Conservation (phyloP, 2,888 invertebrate genomes). For the Megamerina dolium region DNA sequence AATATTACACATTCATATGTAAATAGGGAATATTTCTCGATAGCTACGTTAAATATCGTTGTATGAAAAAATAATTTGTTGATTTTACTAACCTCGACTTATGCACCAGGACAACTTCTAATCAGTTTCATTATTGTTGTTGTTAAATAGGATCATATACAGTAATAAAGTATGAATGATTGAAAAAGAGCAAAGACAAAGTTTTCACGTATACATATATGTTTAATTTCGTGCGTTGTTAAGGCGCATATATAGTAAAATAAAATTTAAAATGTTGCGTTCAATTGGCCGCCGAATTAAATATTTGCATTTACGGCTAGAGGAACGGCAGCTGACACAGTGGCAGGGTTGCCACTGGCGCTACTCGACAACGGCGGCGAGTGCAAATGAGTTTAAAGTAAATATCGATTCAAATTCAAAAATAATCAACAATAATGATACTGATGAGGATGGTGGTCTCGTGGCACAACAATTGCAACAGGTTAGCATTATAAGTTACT, state of each 20-base stretch:
- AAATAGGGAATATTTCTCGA: too few relatives aligned
- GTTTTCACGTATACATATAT: not conserved
- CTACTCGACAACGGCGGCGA: slow-evolving; percentile 5
- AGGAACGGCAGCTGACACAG: too few relatives aligned
- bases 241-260: not conserved
- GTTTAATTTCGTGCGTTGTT: too few relatives aligned
- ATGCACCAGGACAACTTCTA: slow-evolving; percentile 30
- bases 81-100: too few relatives aligned
- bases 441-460: slow-evolving; percentile 32
- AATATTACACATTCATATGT: too few relatives aligned
- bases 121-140: slow-evolving; percentile 46
- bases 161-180: slow-evolving; percentile 3
- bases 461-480: slow-evolving; percentile 40
- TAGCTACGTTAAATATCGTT: too few relatives aligned
- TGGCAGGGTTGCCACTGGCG: slow-evolving; percentile 17
- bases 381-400: not conserved
- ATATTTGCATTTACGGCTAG: too few relatives aligned
- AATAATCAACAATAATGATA: slow-evolving; percentile 34
- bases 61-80: too few relatives aligned
- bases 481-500: slow-evolving; percentile 42
- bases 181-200: not conserved
- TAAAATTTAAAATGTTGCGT: slow-evolving; percentile 41
- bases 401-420: slow-evolving; percentile 5
- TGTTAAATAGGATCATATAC: slow-evolving; percentile 31
- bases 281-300: slow-evolving; percentile 39